Base-by-base conservation (phyloP, 64 coral and sea anemone species). In the Astreopora myriophthalma region DNA sequence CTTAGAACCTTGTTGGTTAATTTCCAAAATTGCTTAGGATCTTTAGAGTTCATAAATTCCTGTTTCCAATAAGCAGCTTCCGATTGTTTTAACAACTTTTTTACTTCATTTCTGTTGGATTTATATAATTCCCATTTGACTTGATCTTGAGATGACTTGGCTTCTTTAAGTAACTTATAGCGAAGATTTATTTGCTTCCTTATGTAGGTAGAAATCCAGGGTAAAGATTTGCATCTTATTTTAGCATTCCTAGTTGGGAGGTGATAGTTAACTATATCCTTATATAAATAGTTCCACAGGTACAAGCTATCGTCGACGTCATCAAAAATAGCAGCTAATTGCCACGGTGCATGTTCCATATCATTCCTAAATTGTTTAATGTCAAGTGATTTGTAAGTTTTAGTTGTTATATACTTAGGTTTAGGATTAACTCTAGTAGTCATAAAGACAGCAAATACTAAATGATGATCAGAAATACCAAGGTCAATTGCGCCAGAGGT, bases 31-130 rank as follows among this genome's bases (percentile, higher is more conserved):
- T 80, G 76, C 44, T 80, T 80, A 29, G 76, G 44, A 52, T 80
- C 76, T 80, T 80, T 51, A 58, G 76, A 80, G 27, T 80, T 52
- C 76, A 66, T 66, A 66, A 66, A 66, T 66, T 66, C 62, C 62
- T 66, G 62, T 66, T 66, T 66, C 62, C 62, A 66, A 66, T 66
- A 66, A 66, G 62, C 62, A 66, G 62, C 62, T 66, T 66, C 62
- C 62, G 19, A 5, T 66, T 66, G 62, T 66, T n/a, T 66, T 66
- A 66, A 66, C 62, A 71, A 31, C 27, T 71, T 71, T 71, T 61
- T 64, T 22, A 84, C 52, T 64, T 84, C 51, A 84, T 84, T 63
- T 84, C 79, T 84, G 52, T 84, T 84, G 44, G 79, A 62, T 84
- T 66, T 66, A 66, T 85, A 67, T 85, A 85, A 34, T 61, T 61